Conservation (phyloP, 2,113 vertebrate species). For the Clarias magur region DNA sequence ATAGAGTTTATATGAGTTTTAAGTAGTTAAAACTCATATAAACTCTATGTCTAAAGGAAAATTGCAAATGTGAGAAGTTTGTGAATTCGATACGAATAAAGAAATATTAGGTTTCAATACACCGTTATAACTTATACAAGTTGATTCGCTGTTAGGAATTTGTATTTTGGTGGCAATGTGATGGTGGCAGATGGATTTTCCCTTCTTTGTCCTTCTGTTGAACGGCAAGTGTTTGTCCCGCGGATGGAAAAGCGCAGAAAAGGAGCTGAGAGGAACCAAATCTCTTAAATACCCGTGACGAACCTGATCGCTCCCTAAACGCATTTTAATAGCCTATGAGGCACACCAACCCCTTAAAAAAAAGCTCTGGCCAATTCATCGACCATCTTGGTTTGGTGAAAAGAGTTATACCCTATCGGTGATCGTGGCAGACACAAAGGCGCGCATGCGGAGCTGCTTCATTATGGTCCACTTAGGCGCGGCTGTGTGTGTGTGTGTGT, state of each 20-base stretch:
- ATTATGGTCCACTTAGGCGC: slow-evolving; percentile 91
- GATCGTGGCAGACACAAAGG: slow-evolving; percentile 77
- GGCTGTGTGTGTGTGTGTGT: slow-evolving; percentile 65
- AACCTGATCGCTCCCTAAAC: slow-evolving; percentile 83
- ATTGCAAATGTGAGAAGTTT: too few relatives aligned
- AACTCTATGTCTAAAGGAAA: background rate
- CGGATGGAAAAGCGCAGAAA: slow-evolving; percentile 70
- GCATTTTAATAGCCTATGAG: slow-evolving; percentile 81
- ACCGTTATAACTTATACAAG: background rate
- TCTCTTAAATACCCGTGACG: slow-evolving; percentile 89
- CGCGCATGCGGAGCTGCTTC: slow-evolving; percentile 90
- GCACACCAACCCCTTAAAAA: slow-evolving; percentile 27
- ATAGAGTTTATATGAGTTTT: too few relatives aligned
- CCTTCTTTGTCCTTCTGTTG: slow-evolving; percentile 85
- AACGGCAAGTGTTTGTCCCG: slow-evolving; percentile 80
- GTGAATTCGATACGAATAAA: background rate
- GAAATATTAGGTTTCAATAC: background rate
- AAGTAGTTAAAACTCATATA: background rate
- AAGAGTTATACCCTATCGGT: slow-evolving; percentile 78
- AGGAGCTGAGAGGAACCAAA: slow-evolving; percentile 78
- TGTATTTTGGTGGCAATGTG: slow-evolving; percentile 28
- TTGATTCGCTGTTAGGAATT: background rate
- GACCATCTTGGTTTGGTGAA: slow-evolving; percentile 83
- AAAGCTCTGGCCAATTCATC: slow-evolving; percentile 85
- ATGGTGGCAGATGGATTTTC: slow-evolving; percentile 88